phyloP scores from a whole-genome alignment of 2,797 vertebrate genomes.

The Xenops minutus region DNA sequence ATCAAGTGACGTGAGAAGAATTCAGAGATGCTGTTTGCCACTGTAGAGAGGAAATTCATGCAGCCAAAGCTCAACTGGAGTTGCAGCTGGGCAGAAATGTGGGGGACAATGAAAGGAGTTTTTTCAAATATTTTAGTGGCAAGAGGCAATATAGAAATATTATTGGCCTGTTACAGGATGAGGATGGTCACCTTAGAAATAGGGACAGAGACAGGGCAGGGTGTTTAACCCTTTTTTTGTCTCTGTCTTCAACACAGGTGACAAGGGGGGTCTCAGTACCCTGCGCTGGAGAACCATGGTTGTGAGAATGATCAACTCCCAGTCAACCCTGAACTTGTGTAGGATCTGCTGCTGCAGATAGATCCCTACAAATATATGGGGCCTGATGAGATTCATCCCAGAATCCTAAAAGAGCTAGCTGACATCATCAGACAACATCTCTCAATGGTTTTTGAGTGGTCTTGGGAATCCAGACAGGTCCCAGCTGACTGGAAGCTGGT shows the following conservation, averaged over 20 bases:
- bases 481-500: neutral
- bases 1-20: neutral
- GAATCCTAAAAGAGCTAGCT: neutral
- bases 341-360: neutral
- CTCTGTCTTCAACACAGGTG: neutral
- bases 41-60: neutral
- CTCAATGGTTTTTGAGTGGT: neutral
- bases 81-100: neutral
- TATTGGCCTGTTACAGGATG: neutral
- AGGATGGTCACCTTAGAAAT: neutral
- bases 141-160: neutral
- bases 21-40: neutral
- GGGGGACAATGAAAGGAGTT: neutral
- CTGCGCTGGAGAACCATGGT: neutral
- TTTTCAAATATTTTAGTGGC: neutral
- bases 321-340: neutral
- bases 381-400: neutral
- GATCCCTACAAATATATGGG: neutral
- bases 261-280: neutral
- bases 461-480: neutral
- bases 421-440: neutral
- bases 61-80: neutral
- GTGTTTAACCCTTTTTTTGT: neutral
- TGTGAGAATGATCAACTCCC: neutral
- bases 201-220: neutral